These are phyloP conservation scores for Grapholita molesta DNA, from an alignment of 1,140 invertebrate genomes.

Conservation along the genomic window DNA sequence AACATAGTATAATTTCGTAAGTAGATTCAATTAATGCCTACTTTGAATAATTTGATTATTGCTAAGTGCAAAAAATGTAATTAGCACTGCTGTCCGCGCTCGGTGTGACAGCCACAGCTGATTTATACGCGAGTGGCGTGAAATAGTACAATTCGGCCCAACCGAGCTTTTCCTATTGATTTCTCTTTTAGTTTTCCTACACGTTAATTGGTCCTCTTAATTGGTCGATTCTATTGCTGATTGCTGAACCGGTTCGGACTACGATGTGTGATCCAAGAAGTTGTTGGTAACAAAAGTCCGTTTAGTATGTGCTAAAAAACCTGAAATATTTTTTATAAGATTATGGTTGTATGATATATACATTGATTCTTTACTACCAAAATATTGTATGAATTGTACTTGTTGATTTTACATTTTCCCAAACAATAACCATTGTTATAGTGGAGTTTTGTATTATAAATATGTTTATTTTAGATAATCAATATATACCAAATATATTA, in stretches of 20 bases:
- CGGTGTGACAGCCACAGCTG: slow-evolving; percentile 4
- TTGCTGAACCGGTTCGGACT: background rate
- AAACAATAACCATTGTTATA: too few species aligned
- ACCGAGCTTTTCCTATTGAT: slow-evolving; percentile 12
- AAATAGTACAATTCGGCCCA: slow-evolving; percentile 40
- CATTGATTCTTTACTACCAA: too few species aligned
- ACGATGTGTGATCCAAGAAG: background rate
- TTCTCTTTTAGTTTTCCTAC: slow-evolving; percentile 15
- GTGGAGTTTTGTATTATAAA: too few species aligned
- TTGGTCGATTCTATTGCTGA: background rate
- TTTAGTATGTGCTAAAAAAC: background rate
- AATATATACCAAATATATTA: too few species aligned
- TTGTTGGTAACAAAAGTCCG: background rate
- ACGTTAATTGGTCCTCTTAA: slow-evolving; percentile 11
- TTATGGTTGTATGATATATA: too few species aligned
- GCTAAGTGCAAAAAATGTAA: background rate
- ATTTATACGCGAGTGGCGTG: slow-evolving; percentile 46
- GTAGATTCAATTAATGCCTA: too few species aligned
- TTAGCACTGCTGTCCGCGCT: background rate
- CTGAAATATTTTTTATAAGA: background rate
- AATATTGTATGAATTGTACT: too few species aligned
- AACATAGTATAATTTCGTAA: too few species aligned
- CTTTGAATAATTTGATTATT: too few species aligned
- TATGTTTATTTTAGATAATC: too few species aligned
- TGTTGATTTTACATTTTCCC: too few species aligned